phyloP scores from a whole-genome alignment of 2,888 invertebrate species.

The Drosophila putrida region DNA sequence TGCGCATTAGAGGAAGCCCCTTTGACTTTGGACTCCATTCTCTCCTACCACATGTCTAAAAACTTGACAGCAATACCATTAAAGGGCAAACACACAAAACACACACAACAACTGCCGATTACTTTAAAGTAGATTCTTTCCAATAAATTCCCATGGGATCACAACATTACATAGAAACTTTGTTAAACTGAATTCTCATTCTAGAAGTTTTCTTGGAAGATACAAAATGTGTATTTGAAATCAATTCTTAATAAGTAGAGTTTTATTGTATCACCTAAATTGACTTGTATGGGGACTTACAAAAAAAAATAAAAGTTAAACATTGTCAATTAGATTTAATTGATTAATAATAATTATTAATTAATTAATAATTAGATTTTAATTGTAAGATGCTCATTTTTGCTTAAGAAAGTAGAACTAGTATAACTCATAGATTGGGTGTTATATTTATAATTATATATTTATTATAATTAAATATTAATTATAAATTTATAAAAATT shows the following conservation, averaged over 20 bases:
- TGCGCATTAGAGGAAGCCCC: constrained; percentile 63
- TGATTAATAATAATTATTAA: no score
- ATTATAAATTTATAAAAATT: no score
- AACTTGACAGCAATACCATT: constrained; percentile 4
- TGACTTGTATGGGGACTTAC: no score
- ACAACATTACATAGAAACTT: neutral
- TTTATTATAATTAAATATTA: no score
- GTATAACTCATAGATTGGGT: no score
- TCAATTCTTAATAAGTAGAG: no score
- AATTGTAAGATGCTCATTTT: neutral
- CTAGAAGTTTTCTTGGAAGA: neutral
- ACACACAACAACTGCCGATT: neutral
- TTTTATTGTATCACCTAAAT: no score
- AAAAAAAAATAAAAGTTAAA: no score
- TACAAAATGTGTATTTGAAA: no score
- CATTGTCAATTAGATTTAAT: neutral
- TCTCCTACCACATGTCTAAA: constrained; percentile 4
- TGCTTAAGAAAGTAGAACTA: no score
- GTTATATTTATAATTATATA: no score
- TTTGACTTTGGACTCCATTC: constrained; percentile 28
- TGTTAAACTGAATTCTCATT: neutral
- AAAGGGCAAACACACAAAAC: constrained; percentile 9
- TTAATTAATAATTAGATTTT: no score
- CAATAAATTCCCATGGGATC: constrained; percentile 6
- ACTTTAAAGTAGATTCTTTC: neutral